Evolutionary conservation across 2,113 vertebrate species (phyloP).

Genomic region (Dermatemys mawii): DNA sequence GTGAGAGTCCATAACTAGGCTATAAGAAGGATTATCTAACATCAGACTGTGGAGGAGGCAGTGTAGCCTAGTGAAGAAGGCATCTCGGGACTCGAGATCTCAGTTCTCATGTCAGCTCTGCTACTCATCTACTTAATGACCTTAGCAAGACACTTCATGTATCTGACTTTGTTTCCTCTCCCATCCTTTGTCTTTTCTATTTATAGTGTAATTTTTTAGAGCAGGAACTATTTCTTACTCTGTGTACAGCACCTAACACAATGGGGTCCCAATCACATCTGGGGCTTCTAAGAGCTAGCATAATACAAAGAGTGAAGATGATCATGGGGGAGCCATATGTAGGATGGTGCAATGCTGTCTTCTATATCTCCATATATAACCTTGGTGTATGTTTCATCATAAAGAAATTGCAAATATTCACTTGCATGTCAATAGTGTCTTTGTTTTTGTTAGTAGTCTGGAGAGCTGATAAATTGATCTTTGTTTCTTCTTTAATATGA

Average conservation of each 20-base stretch:
- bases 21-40: accelerated
- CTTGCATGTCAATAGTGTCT: background rate
- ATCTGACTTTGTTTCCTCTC: background rate
- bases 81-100: background rate
- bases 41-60: background rate
- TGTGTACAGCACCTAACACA: background rate
- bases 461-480: background rate
- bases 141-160: background rate
- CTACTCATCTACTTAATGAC: background rate
- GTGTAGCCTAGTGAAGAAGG: background rate
- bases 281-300: accelerated
- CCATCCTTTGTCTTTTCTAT: background rate
- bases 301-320: background rate
- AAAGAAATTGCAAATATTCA: background rate
- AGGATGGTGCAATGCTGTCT: background rate
- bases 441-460: background rate
- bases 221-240: accelerated
- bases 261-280: background rate
- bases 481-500: background rate
- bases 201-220: accelerated
- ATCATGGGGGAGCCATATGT: accelerated
- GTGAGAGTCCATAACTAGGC: accelerated
- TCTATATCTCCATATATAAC: background rate
- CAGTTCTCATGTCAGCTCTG: background rate
- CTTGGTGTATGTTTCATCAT: background rate